phyloP scores from a whole-genome alignment of 2,888 invertebrate species.

The Drosophila borborema region DNA sequence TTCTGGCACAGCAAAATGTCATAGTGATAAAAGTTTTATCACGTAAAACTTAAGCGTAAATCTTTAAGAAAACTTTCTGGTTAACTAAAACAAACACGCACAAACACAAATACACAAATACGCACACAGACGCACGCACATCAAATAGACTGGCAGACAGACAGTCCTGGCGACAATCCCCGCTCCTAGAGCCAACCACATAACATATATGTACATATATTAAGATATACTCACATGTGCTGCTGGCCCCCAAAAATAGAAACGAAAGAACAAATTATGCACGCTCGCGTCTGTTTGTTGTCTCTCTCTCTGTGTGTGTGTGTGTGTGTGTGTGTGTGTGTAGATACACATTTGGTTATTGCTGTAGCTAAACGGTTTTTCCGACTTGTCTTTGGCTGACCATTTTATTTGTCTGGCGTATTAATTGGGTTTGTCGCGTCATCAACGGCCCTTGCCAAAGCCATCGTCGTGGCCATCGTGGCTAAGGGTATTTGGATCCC shows the following conservation, averaged over 20 bases:
- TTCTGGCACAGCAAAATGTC: conserved; percentile 54
- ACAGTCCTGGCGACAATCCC: conserved; percentile 52
- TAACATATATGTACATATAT: conserved; percentile 45
- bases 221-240: conserved; percentile 43
- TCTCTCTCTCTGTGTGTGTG: conserved; percentile 14
- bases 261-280: conserved; percentile 59
- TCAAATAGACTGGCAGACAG: conserved; percentile 20
- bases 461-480: conserved; percentile 2
- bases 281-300: conserved; percentile 56
- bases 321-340: conserved; percentile 13
- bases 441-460: conserved; percentile 51
- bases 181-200: conserved; percentile 31
- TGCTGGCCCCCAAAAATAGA: conserved; percentile 34
- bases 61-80: conserved; percentile 81
- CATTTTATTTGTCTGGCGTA: conserved; percentile 79
- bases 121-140: conserved; percentile 17
- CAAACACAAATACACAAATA: conserved; percentile 42
- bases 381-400: conserved; percentile 32
- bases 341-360: conserved; percentile 72
- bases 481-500: conserved; percentile 2
- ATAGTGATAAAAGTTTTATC: conserved; percentile 81
- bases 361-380: conserved; percentile 73
- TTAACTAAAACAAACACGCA: conserved; percentile 74
- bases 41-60: conserved; percentile 81
- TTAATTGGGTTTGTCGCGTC: conserved; percentile 82